phyloP scores from a whole-genome alignment of 2,797 vertebrate genomes.

The Lycodopsis pacificus region DNA sequence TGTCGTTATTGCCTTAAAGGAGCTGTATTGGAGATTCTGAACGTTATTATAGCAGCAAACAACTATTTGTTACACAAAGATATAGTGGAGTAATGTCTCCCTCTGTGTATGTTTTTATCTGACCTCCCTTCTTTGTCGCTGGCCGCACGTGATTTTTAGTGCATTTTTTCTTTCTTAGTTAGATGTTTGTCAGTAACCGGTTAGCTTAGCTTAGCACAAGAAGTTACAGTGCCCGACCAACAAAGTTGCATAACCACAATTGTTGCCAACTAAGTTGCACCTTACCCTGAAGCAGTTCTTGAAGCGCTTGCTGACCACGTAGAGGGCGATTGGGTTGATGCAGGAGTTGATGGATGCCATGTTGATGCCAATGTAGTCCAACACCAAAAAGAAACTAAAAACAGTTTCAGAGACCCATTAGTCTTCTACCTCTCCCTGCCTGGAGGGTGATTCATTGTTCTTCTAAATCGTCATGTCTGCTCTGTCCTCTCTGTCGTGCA shows the following conservation, averaged over 20 bases:
- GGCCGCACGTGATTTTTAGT: no score
- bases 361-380: slow-evolving; percentile 97
- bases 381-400: slow-evolving; percentile 93
- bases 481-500: background rate
- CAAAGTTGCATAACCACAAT: background rate
- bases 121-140: background rate
- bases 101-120: background rate
- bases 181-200: background rate
- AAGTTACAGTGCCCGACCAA: background rate
- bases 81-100: background rate
- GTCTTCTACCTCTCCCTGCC: background rate
- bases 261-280: background rate
- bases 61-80: background rate
- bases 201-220: slow-evolving; percentile 1
- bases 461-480: background rate
- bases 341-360: slow-evolving; percentile 98
- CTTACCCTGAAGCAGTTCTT: slow-evolving; percentile 98
- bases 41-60: background rate
- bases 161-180: background rate
- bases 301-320: slow-evolving; percentile 98
- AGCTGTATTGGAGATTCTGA: background rate
- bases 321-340: slow-evolving; percentile 98
- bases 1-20: background rate
- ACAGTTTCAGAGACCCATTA: slow-evolving; percentile 36
- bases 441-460: background rate